Evolutionary conservation across 2,888 invertebrate species (phyloP).

Genomic region (Achlya flavicornis): DNA sequence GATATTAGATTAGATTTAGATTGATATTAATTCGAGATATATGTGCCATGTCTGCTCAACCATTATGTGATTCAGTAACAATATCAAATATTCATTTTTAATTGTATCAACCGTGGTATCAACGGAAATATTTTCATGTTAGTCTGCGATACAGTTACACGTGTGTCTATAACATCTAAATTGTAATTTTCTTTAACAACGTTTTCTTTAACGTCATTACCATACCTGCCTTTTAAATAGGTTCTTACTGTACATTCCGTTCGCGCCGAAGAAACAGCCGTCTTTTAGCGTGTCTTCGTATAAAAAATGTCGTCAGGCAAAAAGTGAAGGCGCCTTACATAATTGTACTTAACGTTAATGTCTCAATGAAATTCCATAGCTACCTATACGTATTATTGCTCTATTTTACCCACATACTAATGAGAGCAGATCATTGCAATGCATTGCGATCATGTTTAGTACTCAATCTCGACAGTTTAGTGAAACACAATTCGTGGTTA

Average conservation of each 20-base stretch:
- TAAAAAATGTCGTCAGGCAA: constrained; percentile 3
- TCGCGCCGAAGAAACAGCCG: neutral
- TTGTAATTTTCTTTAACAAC: no score
- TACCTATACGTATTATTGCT: neutral
- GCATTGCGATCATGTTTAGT: constrained; percentile 2
- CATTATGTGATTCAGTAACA: no score
- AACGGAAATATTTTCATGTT: no score
- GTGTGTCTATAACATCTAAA: no score
- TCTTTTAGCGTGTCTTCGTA: neutral
- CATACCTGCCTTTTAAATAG: no score
- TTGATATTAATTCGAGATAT: neutral
- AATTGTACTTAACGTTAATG: constrained; percentile 15
- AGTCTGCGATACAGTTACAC: no score
- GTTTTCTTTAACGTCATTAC: no score
- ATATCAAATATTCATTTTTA: no score
- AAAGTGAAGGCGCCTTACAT: constrained; percentile 13
- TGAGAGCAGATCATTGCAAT: constrained; percentile 56
- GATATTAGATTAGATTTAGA: no score
- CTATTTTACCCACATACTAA: constrained; percentile 40
- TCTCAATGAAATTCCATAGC: constrained; percentile 4
- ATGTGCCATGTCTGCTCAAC: no score
- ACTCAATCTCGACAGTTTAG: constrained; percentile 27
- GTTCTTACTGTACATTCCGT: neutral
- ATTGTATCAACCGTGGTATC: no score
- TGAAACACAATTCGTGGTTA: constrained; percentile 23